Evolutionary conservation across 2,113 vertebrate species (phyloP), one percentile per base, ranked within the genome.

Genomic region (Prietella phreatophila): DNA sequence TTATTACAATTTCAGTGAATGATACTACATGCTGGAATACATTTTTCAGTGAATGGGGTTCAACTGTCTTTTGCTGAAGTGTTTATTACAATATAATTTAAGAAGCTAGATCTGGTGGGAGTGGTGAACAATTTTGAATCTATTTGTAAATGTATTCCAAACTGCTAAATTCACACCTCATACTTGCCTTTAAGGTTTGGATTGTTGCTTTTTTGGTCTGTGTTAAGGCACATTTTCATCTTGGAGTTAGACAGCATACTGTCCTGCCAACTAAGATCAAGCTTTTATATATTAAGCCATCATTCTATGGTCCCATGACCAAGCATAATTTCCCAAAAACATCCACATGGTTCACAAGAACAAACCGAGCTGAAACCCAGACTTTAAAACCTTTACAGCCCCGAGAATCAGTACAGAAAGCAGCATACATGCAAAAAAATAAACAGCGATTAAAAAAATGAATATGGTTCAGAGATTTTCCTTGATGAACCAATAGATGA

Each of bases 201-300:
- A 17, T 36, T 73, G 20, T 22, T 47, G 42, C 42, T 42, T 6
- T 22, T 11, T 47, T 3, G 25, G 9, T 47, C 8, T 25, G 75
- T 15, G 19, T 42, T 47, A 9, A 75, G 4, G 3, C 20, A 75
- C 0, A 5, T 75, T 75, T 42, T 47, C 39, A 75, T 25, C 20
- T 75, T 75, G 4, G 3, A 75, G 36, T 75, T 55, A 30, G 15
- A 81, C 5, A 84, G 50, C 86, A 73, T n/a, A 53, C 61, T 30
- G 53, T 71, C 58, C 63, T 73, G 86, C 39, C 85, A 89, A 86
- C 60, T 61, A 76, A 67, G 69, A 82, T 83, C 27, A 58, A 91
- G 79, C 85, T 89, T 91, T 91, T 86, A 85, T 90, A 90, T 85
- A 91, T 87, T 79, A 88, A 89, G 85, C 84, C 82, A 90, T 83